A percentile compares a stretch with the other conserved stretches of the same genome.
Conservation (phyloP, 2,888 invertebrate species). For the Lasius fuliginosus region DNA sequence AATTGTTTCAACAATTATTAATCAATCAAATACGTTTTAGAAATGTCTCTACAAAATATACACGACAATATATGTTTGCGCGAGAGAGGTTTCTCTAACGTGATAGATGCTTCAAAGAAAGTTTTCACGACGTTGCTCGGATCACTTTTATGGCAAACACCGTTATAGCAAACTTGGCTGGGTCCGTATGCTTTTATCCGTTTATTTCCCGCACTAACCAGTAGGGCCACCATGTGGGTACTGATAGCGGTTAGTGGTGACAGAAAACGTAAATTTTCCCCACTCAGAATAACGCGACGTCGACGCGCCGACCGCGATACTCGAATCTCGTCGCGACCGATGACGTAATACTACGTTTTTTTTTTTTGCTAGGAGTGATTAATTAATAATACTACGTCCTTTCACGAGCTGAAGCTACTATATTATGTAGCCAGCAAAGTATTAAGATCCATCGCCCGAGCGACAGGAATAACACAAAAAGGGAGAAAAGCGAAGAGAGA, state of each 20-base stretch:
- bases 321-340: background rate
- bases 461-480: slow-evolving; percentile 38
- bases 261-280: slow-evolving; percentile 27
- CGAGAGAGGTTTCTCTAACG: background rate
- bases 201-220: slow-evolving; percentile 34
- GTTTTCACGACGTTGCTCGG: slow-evolving; percentile 19
- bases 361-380: background rate
- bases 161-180: slow-evolving; percentile 42
- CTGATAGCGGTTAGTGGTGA: slow-evolving; percentile 23
- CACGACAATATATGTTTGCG: background rate
- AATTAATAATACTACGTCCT: background rate
- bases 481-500: slow-evolving; percentile 55
- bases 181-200: slow-evolving; percentile 31
- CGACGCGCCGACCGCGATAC: background rate
- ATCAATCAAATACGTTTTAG: background rate
- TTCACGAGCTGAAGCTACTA: background rate
- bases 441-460: slow-evolving; percentile 18
- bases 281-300: background rate
- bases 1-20: background rate
- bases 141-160: slow-evolving; percentile 41
- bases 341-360: background rate
- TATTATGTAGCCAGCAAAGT: background rate
- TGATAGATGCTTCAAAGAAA: slow-evolving; percentile 13
- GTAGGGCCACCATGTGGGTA: slow-evolving; percentile 46
- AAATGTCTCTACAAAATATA: background rate